Percentiles rank a stretch among this genome's conserved stretches.
Evolutionary conservation across 2,888 invertebrate genomes (phyloP).

Genomic region (Patella depressa): DNA sequence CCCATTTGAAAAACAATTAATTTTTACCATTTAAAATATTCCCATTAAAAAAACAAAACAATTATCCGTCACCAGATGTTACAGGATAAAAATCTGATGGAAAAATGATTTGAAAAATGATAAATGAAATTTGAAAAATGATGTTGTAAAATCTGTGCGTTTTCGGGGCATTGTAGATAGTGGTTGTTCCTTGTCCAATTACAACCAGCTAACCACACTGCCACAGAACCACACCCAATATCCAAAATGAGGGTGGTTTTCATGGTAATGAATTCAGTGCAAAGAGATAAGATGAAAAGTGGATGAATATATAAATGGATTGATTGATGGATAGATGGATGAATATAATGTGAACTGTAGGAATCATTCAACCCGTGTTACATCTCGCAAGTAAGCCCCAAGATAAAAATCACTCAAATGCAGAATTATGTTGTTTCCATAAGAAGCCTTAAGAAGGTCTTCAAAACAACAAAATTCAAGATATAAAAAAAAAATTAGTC

Average conservation of each 20-base stretch:
- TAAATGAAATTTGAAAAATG: slow-evolving; percentile 15
- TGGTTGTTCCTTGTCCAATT: slow-evolving; percentile 83
- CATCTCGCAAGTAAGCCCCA: too few species aligned
- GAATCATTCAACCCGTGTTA: too few species aligned
- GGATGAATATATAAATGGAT: slow-evolving; percentile 1
- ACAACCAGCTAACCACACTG: slow-evolving; percentile 99
- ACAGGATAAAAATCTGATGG: background rate
- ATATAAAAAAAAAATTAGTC: too few species aligned
- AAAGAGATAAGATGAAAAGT: background rate
- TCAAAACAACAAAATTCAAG: too few species aligned
- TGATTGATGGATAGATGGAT: background rate
- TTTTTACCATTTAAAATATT: too few species aligned
- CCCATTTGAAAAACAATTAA: too few species aligned
- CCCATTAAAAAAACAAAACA: too few species aligned
- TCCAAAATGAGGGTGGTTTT: background rate
- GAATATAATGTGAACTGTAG: background rate
- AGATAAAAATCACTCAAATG: too few species aligned
- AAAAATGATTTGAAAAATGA: slow-evolving; percentile 15
- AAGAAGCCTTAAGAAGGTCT: too few species aligned
- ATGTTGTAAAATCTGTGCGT: slow-evolving; percentile 28
- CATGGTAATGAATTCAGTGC: slow-evolving; percentile 5
- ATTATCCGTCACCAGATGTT: too few species aligned
- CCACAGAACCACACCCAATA: slow-evolving; percentile 77
- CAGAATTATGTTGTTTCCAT: too few species aligned
- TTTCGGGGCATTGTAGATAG: slow-evolving; percentile 88